Conservation (phyloP, 2,888 invertebrate genomes). For the Sarcophaga rosellei region DNA sequence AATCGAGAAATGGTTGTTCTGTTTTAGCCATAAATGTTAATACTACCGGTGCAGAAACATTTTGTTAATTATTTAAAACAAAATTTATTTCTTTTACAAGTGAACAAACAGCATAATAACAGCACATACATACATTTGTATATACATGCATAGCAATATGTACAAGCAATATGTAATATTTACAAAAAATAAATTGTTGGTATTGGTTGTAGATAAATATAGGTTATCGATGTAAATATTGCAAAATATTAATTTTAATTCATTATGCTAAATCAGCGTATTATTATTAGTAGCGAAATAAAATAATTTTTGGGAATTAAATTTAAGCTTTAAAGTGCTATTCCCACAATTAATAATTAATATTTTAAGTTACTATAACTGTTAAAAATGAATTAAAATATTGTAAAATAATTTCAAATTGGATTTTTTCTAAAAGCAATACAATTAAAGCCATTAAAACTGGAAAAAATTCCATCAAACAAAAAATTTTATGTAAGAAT, state of each 20-base stretch:
- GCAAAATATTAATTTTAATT: conserved; percentile 20
- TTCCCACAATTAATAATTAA: background rate
- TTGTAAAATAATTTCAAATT: background rate
- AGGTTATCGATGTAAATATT: background rate
- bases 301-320: no score
- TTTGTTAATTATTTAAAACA: no score
- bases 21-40: no score
- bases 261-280: conserved; percentile 40
- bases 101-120: no score
- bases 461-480: no score
- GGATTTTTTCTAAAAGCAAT: background rate
- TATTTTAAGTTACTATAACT: background rate
- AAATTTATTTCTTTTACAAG: no score
- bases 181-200: background rate
- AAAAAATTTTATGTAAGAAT: background rate
- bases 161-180: background rate
- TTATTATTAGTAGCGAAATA: background rate
- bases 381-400: no score
- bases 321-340: no score
- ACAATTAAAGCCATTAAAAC: background rate
- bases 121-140: background rate
- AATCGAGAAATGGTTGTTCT: no score
- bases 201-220: no score
- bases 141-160: background rate
- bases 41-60: no score